These are phyloP conservation scores for Platorchestia sp. DNA, from an alignment of 1,140 invertebrate genomes.

Conservation along the genomic window DNA sequence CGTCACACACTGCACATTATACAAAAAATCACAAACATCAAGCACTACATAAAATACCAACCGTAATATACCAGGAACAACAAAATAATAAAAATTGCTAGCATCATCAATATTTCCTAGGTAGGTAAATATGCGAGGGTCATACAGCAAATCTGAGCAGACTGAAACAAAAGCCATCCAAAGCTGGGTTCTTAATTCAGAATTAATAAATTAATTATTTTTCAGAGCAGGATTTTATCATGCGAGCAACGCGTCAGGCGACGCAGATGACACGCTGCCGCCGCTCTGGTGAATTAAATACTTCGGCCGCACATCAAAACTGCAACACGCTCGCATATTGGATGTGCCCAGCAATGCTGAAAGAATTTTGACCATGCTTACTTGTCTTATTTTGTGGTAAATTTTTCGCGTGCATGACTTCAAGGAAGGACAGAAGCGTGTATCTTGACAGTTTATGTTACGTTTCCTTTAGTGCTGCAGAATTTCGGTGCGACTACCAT, in stretches of 20 bases:
- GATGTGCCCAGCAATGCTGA: neutral
- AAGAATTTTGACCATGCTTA: neutral
- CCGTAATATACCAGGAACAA: too few species aligned
- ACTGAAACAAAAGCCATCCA: neutral
- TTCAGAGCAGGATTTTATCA: conserved; percentile 7
- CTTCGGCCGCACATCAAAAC: neutral
- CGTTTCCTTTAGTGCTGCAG: too few species aligned
- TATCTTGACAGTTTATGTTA: too few species aligned
- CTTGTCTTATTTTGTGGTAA: too few species aligned
- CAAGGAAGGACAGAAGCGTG: too few species aligned
- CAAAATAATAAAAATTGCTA: too few species aligned
- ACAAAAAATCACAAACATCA: too few species aligned
- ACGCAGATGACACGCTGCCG: neutral
- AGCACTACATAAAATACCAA: too few species aligned
- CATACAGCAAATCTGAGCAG: neutral
- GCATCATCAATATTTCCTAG: too few species aligned
- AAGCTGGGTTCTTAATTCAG: neutral
- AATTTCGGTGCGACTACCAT: too few species aligned
- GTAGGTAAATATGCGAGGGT: neutral
- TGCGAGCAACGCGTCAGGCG: neutral
- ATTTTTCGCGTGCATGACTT: too few species aligned
- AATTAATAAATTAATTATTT: neutral
- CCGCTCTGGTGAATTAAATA: neutral
- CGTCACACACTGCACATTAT: too few species aligned
- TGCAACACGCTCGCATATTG: neutral